phyloP scores from a whole-genome alignment of 2,888 invertebrate species.

The Eulithis testata region DNA sequence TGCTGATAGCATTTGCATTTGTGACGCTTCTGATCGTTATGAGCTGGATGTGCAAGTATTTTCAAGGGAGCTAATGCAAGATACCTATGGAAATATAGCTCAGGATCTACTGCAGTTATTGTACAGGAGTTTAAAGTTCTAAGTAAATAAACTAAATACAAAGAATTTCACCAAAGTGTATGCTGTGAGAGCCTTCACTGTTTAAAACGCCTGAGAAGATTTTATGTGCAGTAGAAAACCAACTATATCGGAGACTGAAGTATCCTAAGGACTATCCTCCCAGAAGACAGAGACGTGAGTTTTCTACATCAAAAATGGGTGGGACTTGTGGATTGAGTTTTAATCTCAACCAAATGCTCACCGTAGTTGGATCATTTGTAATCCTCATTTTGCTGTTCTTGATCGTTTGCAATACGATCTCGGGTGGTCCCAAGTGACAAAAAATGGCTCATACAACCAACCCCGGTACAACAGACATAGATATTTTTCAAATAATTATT shows the following conservation, averaged over 20 bases:
- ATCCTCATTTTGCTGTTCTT: slow-evolving; percentile 46
- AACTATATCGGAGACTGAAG: background rate
- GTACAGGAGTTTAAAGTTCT: background rate
- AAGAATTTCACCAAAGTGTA: too few relatives aligned
- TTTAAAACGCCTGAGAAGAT: background rate
- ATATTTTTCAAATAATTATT: slow-evolving; percentile 41
- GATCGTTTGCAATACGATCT: slow-evolving; percentile 42
- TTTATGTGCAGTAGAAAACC: background rate
- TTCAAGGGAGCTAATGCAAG: slow-evolving; percentile 47
- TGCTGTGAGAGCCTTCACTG: too few relatives aligned
- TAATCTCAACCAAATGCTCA: slow-evolving; percentile 45
- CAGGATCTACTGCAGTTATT: background rate
- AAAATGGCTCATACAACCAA: slow-evolving; percentile 1
- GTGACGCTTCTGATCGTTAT: slow-evolving; percentile 63
- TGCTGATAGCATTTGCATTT: slow-evolving; percentile 66
- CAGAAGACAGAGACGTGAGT: too few relatives aligned
- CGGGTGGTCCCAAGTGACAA: background rate
- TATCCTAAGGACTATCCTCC: too few relatives aligned
- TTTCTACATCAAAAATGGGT: slow-evolving; percentile 11
- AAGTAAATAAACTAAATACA: too few relatives aligned
- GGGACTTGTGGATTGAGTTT: slow-evolving; percentile 38
- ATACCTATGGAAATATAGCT: background rate
- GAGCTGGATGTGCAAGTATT: slow-evolving; percentile 73
- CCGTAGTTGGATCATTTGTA: slow-evolving; percentile 48
- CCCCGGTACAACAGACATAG: slow-evolving; percentile 15